phyloP scores from a whole-genome alignment of 92 coral and sea anemone species.

The Epizoanthus fatuus region DNA sequence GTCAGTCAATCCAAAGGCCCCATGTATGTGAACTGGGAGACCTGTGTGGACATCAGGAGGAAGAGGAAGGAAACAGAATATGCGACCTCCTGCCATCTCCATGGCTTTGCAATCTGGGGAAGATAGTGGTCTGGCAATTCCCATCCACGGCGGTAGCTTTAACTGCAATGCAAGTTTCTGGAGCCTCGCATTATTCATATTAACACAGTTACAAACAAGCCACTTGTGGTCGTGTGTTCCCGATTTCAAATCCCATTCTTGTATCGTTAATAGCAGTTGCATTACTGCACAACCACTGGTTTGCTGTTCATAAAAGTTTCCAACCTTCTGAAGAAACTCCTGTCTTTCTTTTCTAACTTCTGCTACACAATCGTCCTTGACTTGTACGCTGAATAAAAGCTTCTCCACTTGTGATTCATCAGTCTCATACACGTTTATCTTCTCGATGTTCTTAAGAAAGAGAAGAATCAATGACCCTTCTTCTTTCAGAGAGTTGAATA shows the following conservation, averaged over 20 bases:
- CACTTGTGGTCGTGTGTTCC: constrained; percentile 1
- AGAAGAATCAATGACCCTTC: constrained; percentile 41
- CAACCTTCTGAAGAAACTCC: constrained; percentile 3
- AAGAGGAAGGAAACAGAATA: constrained; percentile 42
- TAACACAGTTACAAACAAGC: constrained; percentile 33
- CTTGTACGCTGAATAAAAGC: constrained; percentile 1
- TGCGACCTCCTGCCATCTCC: constrained; percentile 26
- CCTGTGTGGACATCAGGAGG: constrained; percentile 45
- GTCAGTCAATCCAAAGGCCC: constrained; percentile 64
- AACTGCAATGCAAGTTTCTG: constrained; percentile 15
- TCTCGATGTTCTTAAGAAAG: constrained; percentile 40
- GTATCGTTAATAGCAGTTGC: neutral
- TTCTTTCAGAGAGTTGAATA: constrained; percentile 36
- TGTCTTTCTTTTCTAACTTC: constrained; percentile 21
- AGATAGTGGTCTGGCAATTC: constrained; percentile 42
- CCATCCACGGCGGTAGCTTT: constrained; percentile 54
- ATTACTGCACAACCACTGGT: constrained; percentile 13
- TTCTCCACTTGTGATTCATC: neutral
- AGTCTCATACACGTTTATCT: constrained; percentile 26
- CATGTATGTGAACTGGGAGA: constrained; percentile 57
- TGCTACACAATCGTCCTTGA: neutral
- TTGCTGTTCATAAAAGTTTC: neutral
- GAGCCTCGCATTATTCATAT: constrained; percentile 7
- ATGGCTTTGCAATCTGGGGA: constrained; percentile 3
- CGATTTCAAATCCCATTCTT: neutral